These are phyloP conservation scores for Hypocryptadius cinnamomeus DNA, from an alignment of 2,113 vertebrate species.

Conservation along the genomic window DNA sequence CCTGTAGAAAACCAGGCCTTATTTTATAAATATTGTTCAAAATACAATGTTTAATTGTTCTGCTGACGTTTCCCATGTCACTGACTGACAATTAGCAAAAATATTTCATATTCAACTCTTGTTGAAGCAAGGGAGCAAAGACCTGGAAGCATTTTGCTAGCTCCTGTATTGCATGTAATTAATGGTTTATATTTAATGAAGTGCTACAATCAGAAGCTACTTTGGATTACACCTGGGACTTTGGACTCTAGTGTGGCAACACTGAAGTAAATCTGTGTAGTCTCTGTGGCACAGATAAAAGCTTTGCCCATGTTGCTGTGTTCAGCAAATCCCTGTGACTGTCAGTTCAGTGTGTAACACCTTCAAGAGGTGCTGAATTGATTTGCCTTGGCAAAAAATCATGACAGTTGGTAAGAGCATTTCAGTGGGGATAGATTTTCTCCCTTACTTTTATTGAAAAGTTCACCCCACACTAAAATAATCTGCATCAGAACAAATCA, in stretches of 20 bases:
- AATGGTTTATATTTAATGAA: neutral
- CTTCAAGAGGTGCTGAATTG: neutral
- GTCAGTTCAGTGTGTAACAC: neutral
- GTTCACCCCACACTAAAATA: neutral
- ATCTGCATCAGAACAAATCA: neutral
- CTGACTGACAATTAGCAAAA: neutral
- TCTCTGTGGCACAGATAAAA: neutral
- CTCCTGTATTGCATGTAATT: rapidly evolving
- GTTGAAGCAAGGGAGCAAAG: neutral
- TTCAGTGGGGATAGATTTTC: neutral
- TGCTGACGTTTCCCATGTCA: neutral
- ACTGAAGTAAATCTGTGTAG: neutral
- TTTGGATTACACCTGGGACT: neutral
- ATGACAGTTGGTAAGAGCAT: neutral
- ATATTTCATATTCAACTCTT: neutral
- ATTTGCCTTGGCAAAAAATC: neutral
- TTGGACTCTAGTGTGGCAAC: neutral
- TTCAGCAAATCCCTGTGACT: neutral
- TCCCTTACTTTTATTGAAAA: neutral
- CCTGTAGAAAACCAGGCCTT: neutral
- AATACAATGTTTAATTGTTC: neutral
- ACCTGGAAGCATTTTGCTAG: neutral
- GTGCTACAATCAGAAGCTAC: neutral
- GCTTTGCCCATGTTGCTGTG: neutral
- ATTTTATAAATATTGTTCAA: neutral